Percentiles rank a stretch among this genome's conserved stretches.
These are phyloP conservation scores for Tenualosa thibaudeaui DNA, from an alignment of 2,797 vertebrate genomes.

Conservation along the genomic window DNA sequence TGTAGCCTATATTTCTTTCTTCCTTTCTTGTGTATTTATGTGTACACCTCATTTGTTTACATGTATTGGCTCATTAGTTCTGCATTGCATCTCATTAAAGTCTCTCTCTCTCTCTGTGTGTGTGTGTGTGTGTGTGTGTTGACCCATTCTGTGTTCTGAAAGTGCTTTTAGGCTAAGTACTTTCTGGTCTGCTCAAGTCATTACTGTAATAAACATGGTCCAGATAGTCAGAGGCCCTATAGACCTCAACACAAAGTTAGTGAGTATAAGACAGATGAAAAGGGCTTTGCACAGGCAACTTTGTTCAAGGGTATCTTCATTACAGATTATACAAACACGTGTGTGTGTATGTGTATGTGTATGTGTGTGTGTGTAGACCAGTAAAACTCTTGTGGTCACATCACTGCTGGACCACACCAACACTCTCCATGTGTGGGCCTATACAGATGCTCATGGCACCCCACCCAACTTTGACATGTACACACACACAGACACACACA, in stretches of 20 bases:
- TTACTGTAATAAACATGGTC: background rate
- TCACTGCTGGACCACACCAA: slow-evolving; percentile 4
- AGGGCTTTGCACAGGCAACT: background rate
- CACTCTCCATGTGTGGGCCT: slow-evolving; percentile 2
- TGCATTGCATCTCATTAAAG: too few species aligned
- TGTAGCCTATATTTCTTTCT: too few species aligned
- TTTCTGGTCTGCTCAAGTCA: background rate
- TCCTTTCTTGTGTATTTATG: too few species aligned
- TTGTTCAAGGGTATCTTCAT: background rate
- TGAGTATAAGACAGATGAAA: background rate
- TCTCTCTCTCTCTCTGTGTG: background rate
- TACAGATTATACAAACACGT: background rate
- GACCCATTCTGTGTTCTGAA: background rate
- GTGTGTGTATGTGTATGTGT: background rate
- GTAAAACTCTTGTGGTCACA: slow-evolving; percentile 15
- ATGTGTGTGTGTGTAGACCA: slow-evolving; percentile 2
- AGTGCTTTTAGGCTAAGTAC: background rate
- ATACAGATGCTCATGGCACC: background rate
- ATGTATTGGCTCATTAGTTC: too few species aligned
- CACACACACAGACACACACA: background rate
- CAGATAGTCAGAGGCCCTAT: background rate
- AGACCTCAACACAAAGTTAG: background rate
- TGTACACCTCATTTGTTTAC: too few species aligned
- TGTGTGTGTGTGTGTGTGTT: background rate
- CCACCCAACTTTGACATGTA: slow-evolving; percentile 8